Percentiles rank a stretch among this genome's conserved stretches.
Conservation (phyloP, 23 tunicate genomes). For the Corella eumyota region DNA sequence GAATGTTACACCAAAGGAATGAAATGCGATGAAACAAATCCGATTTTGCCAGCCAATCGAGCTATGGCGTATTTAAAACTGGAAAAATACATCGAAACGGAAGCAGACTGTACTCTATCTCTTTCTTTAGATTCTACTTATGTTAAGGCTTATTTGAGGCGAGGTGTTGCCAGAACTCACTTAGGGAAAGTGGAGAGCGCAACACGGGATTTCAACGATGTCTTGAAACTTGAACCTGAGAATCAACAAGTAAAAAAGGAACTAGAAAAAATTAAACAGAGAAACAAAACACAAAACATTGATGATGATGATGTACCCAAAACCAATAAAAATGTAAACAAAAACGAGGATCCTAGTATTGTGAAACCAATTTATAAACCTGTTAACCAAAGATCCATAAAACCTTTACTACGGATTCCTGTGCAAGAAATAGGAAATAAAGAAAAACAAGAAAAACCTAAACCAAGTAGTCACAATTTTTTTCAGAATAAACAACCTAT, state of each 20-base stretch:
- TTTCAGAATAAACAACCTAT: no score
- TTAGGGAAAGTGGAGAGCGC: conserved; percentile 79
- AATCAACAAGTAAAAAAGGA: conserved; percentile 76
- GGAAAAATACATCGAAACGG: conserved; percentile 73
- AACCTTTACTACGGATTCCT: conserved; percentile 53
- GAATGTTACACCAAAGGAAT: conserved; percentile 79
- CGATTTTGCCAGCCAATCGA: conserved; percentile 82
- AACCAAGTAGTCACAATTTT: no score
- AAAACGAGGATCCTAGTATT: background rate
- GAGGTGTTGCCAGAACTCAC: conserved; percentile 61
- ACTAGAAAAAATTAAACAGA: conserved; percentile 29
- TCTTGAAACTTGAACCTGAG: conserved; percentile 72
- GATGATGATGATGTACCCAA: background rate
- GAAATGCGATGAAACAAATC: conserved; percentile 77
- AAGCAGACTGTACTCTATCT: conserved; percentile 78
- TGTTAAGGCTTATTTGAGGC: conserved; percentile 66
- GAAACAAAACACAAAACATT: no score
- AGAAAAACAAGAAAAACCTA: conserved; percentile 1
- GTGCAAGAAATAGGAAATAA: conserved; percentile 52
- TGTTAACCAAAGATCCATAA: conserved; percentile 23
- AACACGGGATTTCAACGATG: conserved; percentile 70
- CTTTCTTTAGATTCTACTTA: conserved; percentile 78
- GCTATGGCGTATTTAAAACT: conserved; percentile 76
- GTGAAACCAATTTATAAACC: conserved; percentile 37
- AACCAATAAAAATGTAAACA: conserved; percentile 1